A percentile compares a stretch with the other conserved stretches of the same genome.
Conservation (phyloP, 2,888 invertebrate species). For the Drosophila histrio region DNA sequence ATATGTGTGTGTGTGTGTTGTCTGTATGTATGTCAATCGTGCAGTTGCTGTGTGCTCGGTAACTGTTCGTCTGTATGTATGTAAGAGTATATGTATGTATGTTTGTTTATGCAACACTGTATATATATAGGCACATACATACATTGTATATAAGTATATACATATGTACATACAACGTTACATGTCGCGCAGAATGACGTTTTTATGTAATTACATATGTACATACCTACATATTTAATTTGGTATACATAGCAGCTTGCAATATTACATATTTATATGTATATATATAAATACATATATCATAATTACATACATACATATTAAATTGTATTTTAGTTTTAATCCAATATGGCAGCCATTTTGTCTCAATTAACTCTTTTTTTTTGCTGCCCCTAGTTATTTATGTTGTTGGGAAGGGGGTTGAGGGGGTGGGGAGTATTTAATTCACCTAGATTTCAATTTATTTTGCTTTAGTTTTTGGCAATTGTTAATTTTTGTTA, state of each 20-base stretch:
- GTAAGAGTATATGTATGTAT: slow-evolving; percentile 26
- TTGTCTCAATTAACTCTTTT: slow-evolving; percentile 75
- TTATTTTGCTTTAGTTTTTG: slow-evolving; percentile 53
- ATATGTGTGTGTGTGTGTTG: slow-evolving; percentile 37
- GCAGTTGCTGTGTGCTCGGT: slow-evolving; percentile 69
- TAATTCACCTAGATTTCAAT: slow-evolving; percentile 69
- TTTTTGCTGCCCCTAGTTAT: slow-evolving; percentile 22
- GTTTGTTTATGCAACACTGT: slow-evolving; percentile 27
- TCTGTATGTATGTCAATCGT: slow-evolving; percentile 71
- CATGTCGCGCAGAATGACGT: slow-evolving; percentile 26
- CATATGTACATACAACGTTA: slow-evolving; percentile 16
- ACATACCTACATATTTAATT: slow-evolving; percentile 21
- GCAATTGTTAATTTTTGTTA: slow-evolving; percentile 43
- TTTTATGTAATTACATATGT: slow-evolving; percentile 34
- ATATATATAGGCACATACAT: slow-evolving; percentile 8
- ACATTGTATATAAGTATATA: slow-evolving; percentile 23
- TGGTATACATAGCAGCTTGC: slow-evolving; percentile 31
- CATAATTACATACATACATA: slow-evolving; percentile 56
- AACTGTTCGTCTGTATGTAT: slow-evolving; percentile 64
- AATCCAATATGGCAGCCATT: slow-evolving; percentile 82
- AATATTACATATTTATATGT: slow-evolving; percentile 37
- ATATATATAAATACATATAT: slow-evolving; percentile 26
- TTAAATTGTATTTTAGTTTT: slow-evolving; percentile 79
- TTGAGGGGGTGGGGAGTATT: slow-evolving; percentile 16
- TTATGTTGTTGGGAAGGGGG: not conserved